phyloP scores from a whole-genome alignment of 2,888 invertebrate genomes.

The Cataglyphis cursor region DNA sequence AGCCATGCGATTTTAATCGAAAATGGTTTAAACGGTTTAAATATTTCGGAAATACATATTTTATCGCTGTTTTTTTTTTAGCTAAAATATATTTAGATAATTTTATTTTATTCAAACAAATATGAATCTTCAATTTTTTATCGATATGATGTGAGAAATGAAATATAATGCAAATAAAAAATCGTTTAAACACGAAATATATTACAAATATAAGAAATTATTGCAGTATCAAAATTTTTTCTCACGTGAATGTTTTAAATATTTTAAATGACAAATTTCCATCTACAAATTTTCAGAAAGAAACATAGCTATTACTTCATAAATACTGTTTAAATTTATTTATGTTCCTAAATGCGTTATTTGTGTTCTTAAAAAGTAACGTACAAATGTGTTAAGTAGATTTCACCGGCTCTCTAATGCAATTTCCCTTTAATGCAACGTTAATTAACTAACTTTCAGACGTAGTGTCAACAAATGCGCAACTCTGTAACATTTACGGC shows the following conservation, averaged over 20 bases:
- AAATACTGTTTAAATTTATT: neutral
- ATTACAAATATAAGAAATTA: neutral
- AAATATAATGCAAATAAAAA: neutral
- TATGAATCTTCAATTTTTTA: neutral
- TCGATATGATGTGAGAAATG: neutral
- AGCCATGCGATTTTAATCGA: neutral
- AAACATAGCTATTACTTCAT: neutral
- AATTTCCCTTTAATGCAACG: constrained; percentile 11
- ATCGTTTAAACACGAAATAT: neutral
- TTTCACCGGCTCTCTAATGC: neutral
- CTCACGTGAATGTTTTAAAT: neutral
- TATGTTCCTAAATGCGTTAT: neutral
- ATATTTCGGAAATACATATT: constrained; percentile 2
- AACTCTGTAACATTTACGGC: neutral
- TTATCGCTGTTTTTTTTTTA: neutral
- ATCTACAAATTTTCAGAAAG: neutral
- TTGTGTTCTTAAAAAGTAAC: neutral
- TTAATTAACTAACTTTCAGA: constrained; percentile 23
- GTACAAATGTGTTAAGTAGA: neutral
- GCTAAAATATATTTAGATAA: neutral
- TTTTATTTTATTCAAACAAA: neutral
- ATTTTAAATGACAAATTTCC: neutral
- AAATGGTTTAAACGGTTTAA: neutral
- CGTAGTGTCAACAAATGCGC: neutral
- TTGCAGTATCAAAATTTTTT: neutral